Percentiles rank a stretch among this genome's conserved stretches.
These are phyloP conservation scores for Frieseomelitta varia DNA, from an alignment of 1,140 invertebrate species.

Conservation along the genomic window DNA sequence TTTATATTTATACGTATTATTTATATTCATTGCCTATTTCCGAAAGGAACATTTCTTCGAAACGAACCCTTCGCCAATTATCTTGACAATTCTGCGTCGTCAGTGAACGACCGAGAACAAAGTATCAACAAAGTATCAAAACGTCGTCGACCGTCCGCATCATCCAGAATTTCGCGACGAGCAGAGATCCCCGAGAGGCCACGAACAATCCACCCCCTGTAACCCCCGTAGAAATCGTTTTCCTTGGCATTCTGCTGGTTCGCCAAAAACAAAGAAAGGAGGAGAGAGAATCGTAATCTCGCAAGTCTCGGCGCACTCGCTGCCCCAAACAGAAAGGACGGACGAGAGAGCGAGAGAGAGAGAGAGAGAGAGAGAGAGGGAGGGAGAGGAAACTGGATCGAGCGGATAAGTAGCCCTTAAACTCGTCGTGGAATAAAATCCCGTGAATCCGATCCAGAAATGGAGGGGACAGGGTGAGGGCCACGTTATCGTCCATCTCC, in stretches of 20 bases:
- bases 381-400: not conserved
- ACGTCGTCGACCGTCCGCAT: too few species aligned
- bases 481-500: slow-evolving; percentile 38
- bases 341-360: too few species aligned
- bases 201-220: too few species aligned
- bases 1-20: too few species aligned
- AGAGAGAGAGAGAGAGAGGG: too few species aligned
- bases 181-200: not conserved
- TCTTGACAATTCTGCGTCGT: too few species aligned
- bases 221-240: not conserved
- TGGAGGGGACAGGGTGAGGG: too few species aligned
- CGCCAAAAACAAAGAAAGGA: not conserved
- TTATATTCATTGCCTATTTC: too few species aligned
- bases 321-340: not conserved
- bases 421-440: slow-evolving; percentile 22
- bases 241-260: not conserved
- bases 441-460: not conserved
- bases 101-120: too few species aligned
- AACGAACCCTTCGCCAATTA: too few species aligned
- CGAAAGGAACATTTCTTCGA: too few species aligned
- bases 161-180: not conserved
- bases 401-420: not conserved
- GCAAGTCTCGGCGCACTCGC: not conserved
- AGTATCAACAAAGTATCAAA: too few species aligned
- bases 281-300: not conserved